Evolutionary conservation across 2,797 vertebrate genomes (phyloP), one percentile per base, ranked within the genome.

Genomic region (Falco columbarius): DNA sequence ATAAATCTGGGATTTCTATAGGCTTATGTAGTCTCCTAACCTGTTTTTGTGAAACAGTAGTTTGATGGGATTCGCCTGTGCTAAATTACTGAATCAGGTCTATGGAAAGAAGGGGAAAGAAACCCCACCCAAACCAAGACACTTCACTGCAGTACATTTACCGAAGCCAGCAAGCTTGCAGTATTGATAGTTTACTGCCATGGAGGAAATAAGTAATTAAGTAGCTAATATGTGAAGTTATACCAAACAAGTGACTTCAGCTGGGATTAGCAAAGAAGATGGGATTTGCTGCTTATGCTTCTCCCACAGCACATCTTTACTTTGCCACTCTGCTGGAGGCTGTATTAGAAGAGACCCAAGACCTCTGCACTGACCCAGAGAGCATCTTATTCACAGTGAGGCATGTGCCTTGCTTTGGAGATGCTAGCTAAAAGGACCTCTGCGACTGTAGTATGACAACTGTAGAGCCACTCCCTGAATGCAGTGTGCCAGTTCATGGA

Each of bases 321-420:
- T 54, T 49, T 29, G 8, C 14, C 2, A 2, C 59, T 72, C 51
- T 66, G 51, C 24, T 80, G 75, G 49, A n/a, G 71, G 54, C 12
- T 67, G 24, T 11, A 5, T 10, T 51, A 2, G 23, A 24, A 0
- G 13, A 51, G 21, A 71, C 7, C 27, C 9, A 4, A 36, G 40
- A 46, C 30, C 34, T 73, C 15, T n/a, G 47, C 12, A 0, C 14
- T 70, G 83, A 47, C 38, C 21, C 47, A 10, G 51, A 21, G 19
- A 47, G 13, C 1, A 0, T 14, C 26, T 46, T 9, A 1, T 67
- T 67, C 10, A 2, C 30, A 59, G 18, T 3, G n/a, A 42, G 40
- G 7, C 3, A 3, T 8, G 7, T 0, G 0, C 18, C 20, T 52
- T 65, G 4, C 26, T 47, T 67, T 27, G 32, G 26, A 56, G 20